Evolutionary conservation across 2,888 invertebrate species (phyloP).

Genomic region (Amphipoea lucens): DNA sequence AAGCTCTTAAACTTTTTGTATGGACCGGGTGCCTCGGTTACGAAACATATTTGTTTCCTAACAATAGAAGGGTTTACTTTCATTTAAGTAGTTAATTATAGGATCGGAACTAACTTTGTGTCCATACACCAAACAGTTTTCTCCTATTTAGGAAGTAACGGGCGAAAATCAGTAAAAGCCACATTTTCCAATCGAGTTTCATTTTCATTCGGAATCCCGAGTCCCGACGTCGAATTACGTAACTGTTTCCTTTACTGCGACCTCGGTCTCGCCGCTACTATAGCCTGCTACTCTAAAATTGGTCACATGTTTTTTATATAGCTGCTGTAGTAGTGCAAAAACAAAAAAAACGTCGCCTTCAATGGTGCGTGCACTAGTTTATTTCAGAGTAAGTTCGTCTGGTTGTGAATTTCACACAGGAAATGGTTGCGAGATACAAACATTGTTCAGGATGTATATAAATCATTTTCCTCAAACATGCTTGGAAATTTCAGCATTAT

Average conservation of each 20-base stretch:
- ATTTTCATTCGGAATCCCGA: slow-evolving; percentile 63
- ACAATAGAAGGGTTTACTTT: neutral
- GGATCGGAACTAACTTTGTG: neutral
- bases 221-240: slow-evolving; percentile 58
- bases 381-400: neutral
- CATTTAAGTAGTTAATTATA: neutral
- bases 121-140: slow-evolving; percentile 12
- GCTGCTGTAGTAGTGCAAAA: slow-evolving; percentile 41
- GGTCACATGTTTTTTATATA: slow-evolving; percentile 50
- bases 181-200: slow-evolving; percentile 57
- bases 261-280: slow-evolving; percentile 36
- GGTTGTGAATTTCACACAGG: neutral
- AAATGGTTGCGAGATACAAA: neutral
- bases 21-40: neutral
- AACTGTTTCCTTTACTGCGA: slow-evolving; percentile 60
- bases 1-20: neutral
- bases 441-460: neutral
- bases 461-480: too few species aligned
- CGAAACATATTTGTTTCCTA: slow-evolving; percentile 25
- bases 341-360: slow-evolving; percentile 32
- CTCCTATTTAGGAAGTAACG: slow-evolving; percentile 28
- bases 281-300: slow-evolving; percentile 51
- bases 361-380: neutral
- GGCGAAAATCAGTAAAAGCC: slow-evolving; percentile 46
- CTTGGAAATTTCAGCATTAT: too few species aligned